Evolutionary conservation across 2,797 vertebrate species (phyloP), one percentile per base, ranked within the genome.

Genomic region (Acanthis flammea): DNA sequence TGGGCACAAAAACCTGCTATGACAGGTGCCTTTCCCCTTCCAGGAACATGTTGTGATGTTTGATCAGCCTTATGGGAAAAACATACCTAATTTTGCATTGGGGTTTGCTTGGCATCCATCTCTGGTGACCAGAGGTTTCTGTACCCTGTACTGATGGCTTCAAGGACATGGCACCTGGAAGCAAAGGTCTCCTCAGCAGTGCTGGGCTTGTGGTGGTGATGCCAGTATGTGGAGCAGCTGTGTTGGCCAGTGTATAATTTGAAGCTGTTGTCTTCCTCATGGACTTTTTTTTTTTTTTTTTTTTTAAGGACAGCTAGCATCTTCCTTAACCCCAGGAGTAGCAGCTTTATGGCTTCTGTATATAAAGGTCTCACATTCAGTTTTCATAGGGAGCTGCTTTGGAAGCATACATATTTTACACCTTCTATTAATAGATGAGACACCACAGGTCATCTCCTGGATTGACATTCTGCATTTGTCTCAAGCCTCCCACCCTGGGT

Each of bases 171-270:
- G 7, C 12, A 28, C 3, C 50, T 78, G 44, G 61, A 45, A 66
- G 48, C 24, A 53, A 31, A n/a, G n/a, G 11, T 57, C 10, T 28
- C 37, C 65, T 78, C 28, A 60, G 0, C 1, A 1, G 7, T 60
- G 45, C 48, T 62, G 27, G 24, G 10, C 53, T 51, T 58, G 28
- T 33, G 14, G 37, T 8, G 31, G 14, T 33, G 45, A 57, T 55
- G 37, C 4, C 55, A 70, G 15, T 44, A 14, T 8, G 4, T 5
- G 5, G 35, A 83, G 41, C 15, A 30, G n/a, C 14, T 50, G 35
- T 66, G 27, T 47, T 47, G 31, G 44, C 9, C 12, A 37, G 16
- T n/a, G 30, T 55, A 8, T 55, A 18, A 19, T 91, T 68, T 53
- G 48, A 70, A 78, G 45, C 21, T 31, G 24, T 50, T n/a, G 24